These are phyloP conservation scores for Drosophila prolongata DNA, from an alignment of 2,888 invertebrate genomes.

Conservation along the genomic window DNA sequence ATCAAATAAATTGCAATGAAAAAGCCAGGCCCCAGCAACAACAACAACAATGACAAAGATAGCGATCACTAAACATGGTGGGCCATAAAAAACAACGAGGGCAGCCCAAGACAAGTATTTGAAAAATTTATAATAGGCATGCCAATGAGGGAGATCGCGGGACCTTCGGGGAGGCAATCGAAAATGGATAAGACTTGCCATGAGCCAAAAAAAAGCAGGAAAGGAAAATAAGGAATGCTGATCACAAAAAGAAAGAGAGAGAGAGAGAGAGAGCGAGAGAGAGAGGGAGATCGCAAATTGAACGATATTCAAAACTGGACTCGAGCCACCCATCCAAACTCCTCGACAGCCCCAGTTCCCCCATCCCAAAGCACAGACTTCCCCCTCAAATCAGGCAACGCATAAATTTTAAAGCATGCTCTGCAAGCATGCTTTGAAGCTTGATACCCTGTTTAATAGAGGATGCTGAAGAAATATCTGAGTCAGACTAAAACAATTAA, in stretches of 20 bases:
- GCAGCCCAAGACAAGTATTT: slow-evolving; percentile 66
- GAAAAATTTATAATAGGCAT: slow-evolving; percentile 73
- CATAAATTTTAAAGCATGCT: slow-evolving; percentile 70
- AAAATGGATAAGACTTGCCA: slow-evolving; percentile 20
- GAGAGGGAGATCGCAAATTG: slow-evolving; percentile 24
- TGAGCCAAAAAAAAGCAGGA: slow-evolving; percentile 22
- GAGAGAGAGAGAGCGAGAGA: slow-evolving; percentile 12
- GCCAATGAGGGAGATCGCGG: slow-evolving; percentile 51
- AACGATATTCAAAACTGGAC: slow-evolving; percentile 56
- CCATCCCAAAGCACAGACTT: slow-evolving; percentile 1
- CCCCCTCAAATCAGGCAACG: slow-evolving; percentile 43
- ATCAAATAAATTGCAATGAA: slow-evolving; percentile 76
- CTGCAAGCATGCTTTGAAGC: background rate
- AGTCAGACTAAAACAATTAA: background rate
- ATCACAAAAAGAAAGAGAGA: background rate
- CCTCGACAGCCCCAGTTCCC: slow-evolving; percentile 2
- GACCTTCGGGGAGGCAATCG: slow-evolving; percentile 3
- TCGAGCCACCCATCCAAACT: slow-evolving; percentile 28
- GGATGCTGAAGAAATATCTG: no score
- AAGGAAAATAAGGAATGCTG: slow-evolving; percentile 2
- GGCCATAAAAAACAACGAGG: slow-evolving; percentile 53
- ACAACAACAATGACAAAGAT: slow-evolving; percentile 55
- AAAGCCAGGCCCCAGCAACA: slow-evolving; percentile 34
- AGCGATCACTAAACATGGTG: slow-evolving; percentile 73
- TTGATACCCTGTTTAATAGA: background rate